phyloP scores from a whole-genome alignment of 2,113 vertebrate genomes.

The Hippocampus mohnikei region DNA sequence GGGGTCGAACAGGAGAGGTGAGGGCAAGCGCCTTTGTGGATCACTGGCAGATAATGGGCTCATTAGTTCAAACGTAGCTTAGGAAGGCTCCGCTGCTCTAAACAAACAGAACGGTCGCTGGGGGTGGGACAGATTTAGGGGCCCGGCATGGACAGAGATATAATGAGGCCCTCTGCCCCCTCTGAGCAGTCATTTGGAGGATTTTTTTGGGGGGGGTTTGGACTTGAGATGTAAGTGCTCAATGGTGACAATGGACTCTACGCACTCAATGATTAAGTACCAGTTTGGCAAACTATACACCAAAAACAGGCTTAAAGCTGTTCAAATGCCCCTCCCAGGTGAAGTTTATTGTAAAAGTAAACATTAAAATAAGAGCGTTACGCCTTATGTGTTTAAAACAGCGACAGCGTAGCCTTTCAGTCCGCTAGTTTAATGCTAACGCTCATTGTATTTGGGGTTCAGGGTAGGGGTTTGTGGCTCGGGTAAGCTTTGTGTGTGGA shows the following conservation, averaged over 20 bases:
- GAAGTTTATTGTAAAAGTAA: too few species aligned
- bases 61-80: constrained; percentile 74
- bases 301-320: too few species aligned
- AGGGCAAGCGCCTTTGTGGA: constrained; percentile 67
- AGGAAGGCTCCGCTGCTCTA: constrained; percentile 73
- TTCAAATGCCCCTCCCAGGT: too few species aligned
- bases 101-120: constrained; percentile 73
- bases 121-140: constrained; percentile 69
- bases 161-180: constrained; percentile 68
- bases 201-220: too few species aligned
- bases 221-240: too few species aligned
- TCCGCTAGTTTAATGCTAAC: too few species aligned
- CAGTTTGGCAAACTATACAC: too few species aligned
- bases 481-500: background rate
- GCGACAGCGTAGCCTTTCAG: too few species aligned
- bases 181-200: constrained; percentile 13
- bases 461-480: background rate
- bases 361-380: too few species aligned
- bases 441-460: background rate
- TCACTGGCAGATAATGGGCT: constrained; percentile 79
- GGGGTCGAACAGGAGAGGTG: constrained; percentile 21
- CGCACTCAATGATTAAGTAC: too few species aligned
- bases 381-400: too few species aligned
- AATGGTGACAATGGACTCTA: too few species aligned
- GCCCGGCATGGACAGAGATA: constrained; percentile 73